A percentile compares a stretch with the other conserved stretches of the same genome.
Evolutionary conservation across 2,888 invertebrate species (phyloP).

Genomic region (Automeris io): DNA sequence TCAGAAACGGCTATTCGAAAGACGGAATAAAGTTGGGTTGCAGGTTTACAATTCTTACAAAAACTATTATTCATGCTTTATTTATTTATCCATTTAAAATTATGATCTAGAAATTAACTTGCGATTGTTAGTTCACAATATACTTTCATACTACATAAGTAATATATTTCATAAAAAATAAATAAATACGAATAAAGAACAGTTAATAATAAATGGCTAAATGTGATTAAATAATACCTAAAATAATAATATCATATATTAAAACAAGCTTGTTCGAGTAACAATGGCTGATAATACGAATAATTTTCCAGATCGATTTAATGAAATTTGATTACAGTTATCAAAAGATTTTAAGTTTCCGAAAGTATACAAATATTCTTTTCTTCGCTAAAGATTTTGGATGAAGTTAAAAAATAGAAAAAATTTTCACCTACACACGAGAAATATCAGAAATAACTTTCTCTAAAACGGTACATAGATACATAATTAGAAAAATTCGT

Average conservation of each 20-base stretch:
- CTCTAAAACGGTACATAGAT: slow-evolving; percentile 23
- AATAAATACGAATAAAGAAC: too few species aligned
- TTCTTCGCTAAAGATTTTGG: not conserved
- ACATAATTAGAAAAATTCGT: slow-evolving; percentile 30
- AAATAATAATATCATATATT: too few species aligned
- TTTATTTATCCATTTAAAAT: too few species aligned
- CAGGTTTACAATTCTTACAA: slow-evolving; percentile 2
- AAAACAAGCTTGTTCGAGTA: slow-evolving; percentile 57
- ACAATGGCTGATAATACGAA: too few species aligned
- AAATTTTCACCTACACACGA: not conserved
- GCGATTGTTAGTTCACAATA: too few species aligned
- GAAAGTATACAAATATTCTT: not conserved
- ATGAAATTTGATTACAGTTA: slow-evolving; percentile 27
- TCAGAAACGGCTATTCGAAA: slow-evolving; percentile 21
- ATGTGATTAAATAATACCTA: too few species aligned
- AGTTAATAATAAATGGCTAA: too few species aligned
- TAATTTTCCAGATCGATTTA: too few species aligned
- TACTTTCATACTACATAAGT: too few species aligned
- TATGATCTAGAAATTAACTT: too few species aligned
- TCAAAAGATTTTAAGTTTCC: not conserved
- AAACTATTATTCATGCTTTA: slow-evolving; percentile 4
- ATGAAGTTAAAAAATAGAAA: not conserved
- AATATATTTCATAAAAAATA: too few species aligned
- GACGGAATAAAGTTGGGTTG: slow-evolving; percentile 11
- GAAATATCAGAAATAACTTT: slow-evolving; percentile 21